Evolutionary conservation across 2,888 invertebrate genomes (phyloP).

Genomic region (Rhamnusium bicolor): DNA sequence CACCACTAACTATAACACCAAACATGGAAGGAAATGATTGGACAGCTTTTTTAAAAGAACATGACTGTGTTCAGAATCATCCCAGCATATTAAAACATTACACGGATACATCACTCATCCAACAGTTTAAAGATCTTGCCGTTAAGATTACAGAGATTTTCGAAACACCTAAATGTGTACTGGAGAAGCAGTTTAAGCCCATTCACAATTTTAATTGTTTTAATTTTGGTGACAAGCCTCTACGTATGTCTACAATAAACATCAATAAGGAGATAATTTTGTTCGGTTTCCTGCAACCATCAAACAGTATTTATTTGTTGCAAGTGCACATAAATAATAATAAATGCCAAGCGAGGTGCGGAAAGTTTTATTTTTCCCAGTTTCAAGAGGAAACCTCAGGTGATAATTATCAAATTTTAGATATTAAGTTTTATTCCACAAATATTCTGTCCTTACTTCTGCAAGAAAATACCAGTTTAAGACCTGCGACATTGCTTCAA

Average conservation of each 20-base stretch:
- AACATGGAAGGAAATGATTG: slow-evolving; percentile 84
- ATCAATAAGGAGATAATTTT: slow-evolving; percentile 73
- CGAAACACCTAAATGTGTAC: slow-evolving; percentile 77
- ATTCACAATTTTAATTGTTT: slow-evolving; percentile 72
- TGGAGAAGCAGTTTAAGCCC: slow-evolving; percentile 77
- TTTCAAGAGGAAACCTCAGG: slow-evolving; percentile 54
- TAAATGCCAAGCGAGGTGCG: slow-evolving; percentile 68
- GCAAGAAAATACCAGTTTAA: slow-evolving; percentile 71
- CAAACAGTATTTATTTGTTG: slow-evolving; percentile 73
- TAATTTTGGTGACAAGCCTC: slow-evolving; percentile 56
- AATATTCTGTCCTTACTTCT: slow-evolving; percentile 82
- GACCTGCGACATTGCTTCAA: slow-evolving; percentile 61
- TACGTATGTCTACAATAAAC: slow-evolving; percentile 73
- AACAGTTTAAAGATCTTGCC: slow-evolving; percentile 83
- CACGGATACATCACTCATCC: slow-evolving; percentile 84
- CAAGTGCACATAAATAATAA: slow-evolving; percentile 70
- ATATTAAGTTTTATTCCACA: slow-evolving; percentile 84
- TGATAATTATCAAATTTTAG: slow-evolving; percentile 74
- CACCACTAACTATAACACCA: slow-evolving; percentile 80
- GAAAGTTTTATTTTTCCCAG: slow-evolving; percentile 74
- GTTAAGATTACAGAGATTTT: slow-evolving; percentile 80
- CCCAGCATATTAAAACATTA: slow-evolving; percentile 84
- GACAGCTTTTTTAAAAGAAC: slow-evolving; percentile 83
- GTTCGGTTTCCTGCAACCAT: slow-evolving; percentile 72
- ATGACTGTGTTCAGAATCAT: slow-evolving; percentile 81